These are phyloP conservation scores for Eolophus roseicapilla DNA, from an alignment of 2,113 vertebrate species.

Conservation along the genomic window DNA sequence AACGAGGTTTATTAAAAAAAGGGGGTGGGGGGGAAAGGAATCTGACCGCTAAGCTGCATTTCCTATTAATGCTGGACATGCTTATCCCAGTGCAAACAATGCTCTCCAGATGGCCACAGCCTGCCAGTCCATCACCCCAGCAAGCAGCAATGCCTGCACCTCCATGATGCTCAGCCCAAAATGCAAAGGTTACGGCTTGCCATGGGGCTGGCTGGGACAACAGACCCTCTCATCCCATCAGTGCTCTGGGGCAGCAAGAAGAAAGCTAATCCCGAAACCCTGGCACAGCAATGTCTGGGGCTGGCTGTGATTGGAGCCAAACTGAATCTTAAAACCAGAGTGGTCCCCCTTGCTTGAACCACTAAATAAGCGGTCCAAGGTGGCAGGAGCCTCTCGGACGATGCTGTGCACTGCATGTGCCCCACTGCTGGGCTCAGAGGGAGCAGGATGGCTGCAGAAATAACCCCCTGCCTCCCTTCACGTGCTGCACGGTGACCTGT, in stretches of 20 bases:
- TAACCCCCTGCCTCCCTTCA: not conserved
- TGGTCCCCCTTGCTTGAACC: not conserved
- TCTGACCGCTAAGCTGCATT: constrained; percentile 27
- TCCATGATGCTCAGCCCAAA: not conserved
- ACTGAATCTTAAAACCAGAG: not conserved
- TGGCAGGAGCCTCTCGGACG: rapidly evolving
- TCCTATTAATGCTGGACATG: constrained; percentile 41
- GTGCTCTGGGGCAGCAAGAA: not conserved
- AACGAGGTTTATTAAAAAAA: constrained; percentile 60
- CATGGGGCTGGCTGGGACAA: not conserved
- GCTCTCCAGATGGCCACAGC: not conserved
- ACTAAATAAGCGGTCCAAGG: not conserved
- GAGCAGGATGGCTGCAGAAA: not conserved
- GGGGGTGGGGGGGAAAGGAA: not conserved
- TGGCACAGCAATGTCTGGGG: not conserved
- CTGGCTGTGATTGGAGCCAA: not conserved
- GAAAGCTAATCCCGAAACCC: not conserved
- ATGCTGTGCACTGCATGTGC: not conserved
- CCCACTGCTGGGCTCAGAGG: rapidly evolving
- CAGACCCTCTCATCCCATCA: not conserved
- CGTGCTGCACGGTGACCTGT: not conserved
- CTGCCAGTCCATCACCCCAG: not conserved
- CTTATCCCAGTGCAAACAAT: constrained; percentile 25
- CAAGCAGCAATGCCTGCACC: not conserved
- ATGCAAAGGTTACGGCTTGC: not conserved